These are phyloP conservation scores for Echiichthys vipera DNA, from an alignment of 2,797 vertebrate genomes.

Conservation along the genomic window DNA sequence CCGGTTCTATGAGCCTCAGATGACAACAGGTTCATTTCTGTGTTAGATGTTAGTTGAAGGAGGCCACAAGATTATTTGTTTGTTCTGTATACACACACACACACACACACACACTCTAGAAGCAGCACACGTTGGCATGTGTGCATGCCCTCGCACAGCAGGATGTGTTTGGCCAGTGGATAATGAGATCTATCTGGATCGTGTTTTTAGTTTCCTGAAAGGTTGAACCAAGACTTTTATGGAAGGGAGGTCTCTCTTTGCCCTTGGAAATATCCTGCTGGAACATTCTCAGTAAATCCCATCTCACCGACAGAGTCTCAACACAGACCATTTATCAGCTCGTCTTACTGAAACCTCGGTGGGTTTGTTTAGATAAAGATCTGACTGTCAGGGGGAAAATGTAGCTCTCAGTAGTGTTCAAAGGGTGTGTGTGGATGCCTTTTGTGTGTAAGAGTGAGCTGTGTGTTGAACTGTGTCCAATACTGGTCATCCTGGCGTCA, in stretches of 20 bases:
- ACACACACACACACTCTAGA: neutral
- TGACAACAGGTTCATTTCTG: neutral
- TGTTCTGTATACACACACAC: conserved; percentile 2
- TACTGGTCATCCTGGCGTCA: conserved; percentile 6
- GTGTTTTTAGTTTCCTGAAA: conserved; percentile 30
- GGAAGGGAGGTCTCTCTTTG: conserved; percentile 19
- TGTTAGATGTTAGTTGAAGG: neutral
- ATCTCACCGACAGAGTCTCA: conserved; percentile 31
- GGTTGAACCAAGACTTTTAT: conserved; percentile 34
- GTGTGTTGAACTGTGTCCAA: conserved; percentile 3
- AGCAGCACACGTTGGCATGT: neutral
- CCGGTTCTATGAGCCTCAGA: neutral
- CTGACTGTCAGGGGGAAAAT: conserved; percentile 30
- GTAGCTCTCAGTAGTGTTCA: conserved; percentile 11
- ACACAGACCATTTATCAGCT: conserved; percentile 36
- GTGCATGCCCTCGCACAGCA: neutral
- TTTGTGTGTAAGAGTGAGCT: neutral
- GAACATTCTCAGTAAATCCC: conserved; percentile 57
- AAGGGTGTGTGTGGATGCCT: neutral
- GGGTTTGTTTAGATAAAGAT: conserved; percentile 54
- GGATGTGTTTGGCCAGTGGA: conserved; percentile 33
- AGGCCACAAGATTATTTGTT: conserved; percentile 9
- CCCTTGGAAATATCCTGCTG: conserved; percentile 19
- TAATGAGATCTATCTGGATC: conserved; percentile 27
- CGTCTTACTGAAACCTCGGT: conserved; percentile 38